Conservation (phyloP, 30 jellyfish, hydroid and myxozoan species). For the Hydractinia echinata region DNA sequence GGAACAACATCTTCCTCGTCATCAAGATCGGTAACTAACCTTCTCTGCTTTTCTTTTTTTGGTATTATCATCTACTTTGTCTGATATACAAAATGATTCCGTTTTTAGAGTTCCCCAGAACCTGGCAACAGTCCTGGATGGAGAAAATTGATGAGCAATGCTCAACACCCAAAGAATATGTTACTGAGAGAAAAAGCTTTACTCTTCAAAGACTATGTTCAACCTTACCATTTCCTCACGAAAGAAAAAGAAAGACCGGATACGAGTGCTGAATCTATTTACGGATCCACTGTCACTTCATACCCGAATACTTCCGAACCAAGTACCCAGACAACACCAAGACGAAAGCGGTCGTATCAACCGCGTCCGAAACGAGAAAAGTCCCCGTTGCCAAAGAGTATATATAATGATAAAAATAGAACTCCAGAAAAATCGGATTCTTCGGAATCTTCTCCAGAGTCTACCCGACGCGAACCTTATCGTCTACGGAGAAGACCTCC, state of each 20-base stretch:
- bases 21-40: background rate
- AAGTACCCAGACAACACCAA: slow-evolving; percentile 28
- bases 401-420: slow-evolving; percentile 4
- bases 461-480: slow-evolving; percentile 31
- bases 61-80: too few species aligned
- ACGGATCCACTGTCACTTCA: slow-evolving; percentile 61
- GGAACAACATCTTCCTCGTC: slow-evolving; percentile 25
- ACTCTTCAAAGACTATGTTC: slow-evolving; percentile 85
- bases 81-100: background rate
- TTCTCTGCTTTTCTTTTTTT: background rate
- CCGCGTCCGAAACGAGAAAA: slow-evolving; percentile 33
- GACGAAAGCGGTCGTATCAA: slow-evolving; percentile 42
- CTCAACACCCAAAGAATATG: slow-evolving; percentile 78
- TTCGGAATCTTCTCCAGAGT: slow-evolving; percentile 33
- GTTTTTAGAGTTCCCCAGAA: slow-evolving; percentile 64
- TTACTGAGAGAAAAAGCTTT: slow-evolving; percentile 86
- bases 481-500: slow-evolving; percentile 28
- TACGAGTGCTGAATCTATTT: slow-evolving; percentile 86
- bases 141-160: slow-evolving; percentile 86
- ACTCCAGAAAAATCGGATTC: background rate
- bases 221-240: slow-evolving; percentile 75
- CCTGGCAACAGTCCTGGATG: slow-evolving; percentile 96
- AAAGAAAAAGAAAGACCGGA: slow-evolving; percentile 71
- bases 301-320: slow-evolving; percentile 42
- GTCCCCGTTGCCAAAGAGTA: slow-evolving; percentile 25